Percentiles rank a stretch among this genome's conserved stretches.
Evolutionary conservation across 1,140 invertebrate genomes (phyloP).

Genomic region (Drosophila triauraria): DNA sequence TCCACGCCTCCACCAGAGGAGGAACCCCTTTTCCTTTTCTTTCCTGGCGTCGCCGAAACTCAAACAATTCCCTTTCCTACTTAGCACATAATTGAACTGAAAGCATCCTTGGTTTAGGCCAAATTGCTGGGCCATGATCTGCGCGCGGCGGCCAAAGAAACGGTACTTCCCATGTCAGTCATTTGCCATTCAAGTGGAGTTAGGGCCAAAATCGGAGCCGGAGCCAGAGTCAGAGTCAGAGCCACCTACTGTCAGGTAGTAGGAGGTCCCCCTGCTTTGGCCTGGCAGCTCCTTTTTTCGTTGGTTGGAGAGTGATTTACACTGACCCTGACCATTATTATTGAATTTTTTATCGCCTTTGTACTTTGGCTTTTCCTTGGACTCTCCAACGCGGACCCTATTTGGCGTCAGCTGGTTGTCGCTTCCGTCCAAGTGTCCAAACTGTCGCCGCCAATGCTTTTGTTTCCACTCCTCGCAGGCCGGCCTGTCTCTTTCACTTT

Average conservation of each 20-base stretch:
- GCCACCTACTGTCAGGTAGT: slow-evolving; percentile 45
- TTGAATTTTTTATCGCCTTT: slow-evolving; percentile 56
- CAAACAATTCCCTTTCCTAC: slow-evolving; percentile 57
- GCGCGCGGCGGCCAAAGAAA: slow-evolving; percentile 30
- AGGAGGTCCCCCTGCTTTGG: slow-evolving; percentile 6
- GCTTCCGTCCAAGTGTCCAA: slow-evolving; percentile 69
- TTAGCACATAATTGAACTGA: slow-evolving; percentile 78
- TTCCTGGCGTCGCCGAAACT: neutral
- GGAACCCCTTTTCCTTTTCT: slow-evolving; percentile 32
- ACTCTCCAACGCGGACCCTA: slow-evolving; percentile 12
- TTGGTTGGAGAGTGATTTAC: slow-evolving; percentile 59
- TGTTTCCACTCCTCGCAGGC: slow-evolving; percentile 23
- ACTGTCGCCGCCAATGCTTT: slow-evolving; percentile 70
- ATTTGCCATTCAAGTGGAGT: slow-evolving; percentile 60
- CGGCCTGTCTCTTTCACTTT: slow-evolving; percentile 81
- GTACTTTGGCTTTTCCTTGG: slow-evolving; percentile 12
- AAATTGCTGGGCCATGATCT: slow-evolving; percentile 52
- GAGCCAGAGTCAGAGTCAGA: neutral
- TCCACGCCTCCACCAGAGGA: slow-evolving; percentile 10
- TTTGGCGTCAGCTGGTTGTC: slow-evolving; percentile 73
- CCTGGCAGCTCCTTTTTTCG: slow-evolving; percentile 6
- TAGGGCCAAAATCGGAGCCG: neutral
- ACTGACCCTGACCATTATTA: slow-evolving; percentile 71
- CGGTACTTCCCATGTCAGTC: slow-evolving; percentile 78
- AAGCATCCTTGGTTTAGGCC: slow-evolving; percentile 56